Evolutionary conservation across 1,140 invertebrate species (phyloP).

Genomic region (Camponotus vicinus): DNA sequence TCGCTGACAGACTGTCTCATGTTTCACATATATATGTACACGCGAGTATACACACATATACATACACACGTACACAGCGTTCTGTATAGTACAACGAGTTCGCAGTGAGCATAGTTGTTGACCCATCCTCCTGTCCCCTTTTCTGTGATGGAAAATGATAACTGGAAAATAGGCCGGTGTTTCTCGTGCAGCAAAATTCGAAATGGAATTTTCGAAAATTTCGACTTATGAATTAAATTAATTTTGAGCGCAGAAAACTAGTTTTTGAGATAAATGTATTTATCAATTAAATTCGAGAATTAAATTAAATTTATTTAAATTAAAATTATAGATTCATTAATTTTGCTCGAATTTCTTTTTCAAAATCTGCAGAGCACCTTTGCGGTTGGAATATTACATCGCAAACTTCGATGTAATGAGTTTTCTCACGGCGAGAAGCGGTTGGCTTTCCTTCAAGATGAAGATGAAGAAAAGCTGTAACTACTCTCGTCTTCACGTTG

Average conservation of each 20-base stretch:
- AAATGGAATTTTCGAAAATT: conserved; percentile 6
- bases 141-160: neutral
- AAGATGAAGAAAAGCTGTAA: neutral
- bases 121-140: neutral
- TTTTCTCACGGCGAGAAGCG: conserved; percentile 8
- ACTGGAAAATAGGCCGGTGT: neutral
- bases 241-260: neutral
- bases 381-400: conserved; percentile 37
- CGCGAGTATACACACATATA: neutral
- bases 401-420: conserved; percentile 26
- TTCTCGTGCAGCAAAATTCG: neutral
- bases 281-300: neutral
- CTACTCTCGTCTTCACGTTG: conserved; percentile 20
- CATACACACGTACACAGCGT: neutral
- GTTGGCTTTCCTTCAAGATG: conserved; percentile 7
- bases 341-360: conserved; percentile 2
- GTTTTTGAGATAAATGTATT: conserved; percentile 11
- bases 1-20: conserved; percentile 33
- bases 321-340: neutral
- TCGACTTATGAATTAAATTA: neutral
- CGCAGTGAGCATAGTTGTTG: conserved; percentile 31
- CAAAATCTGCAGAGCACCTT: neutral
- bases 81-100: neutral
- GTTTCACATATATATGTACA: neutral
- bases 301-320: conserved; percentile 36